These are phyloP conservation scores for Clupea harengus DNA, from an alignment of 2,113 vertebrate genomes.

Conservation along the genomic window DNA sequence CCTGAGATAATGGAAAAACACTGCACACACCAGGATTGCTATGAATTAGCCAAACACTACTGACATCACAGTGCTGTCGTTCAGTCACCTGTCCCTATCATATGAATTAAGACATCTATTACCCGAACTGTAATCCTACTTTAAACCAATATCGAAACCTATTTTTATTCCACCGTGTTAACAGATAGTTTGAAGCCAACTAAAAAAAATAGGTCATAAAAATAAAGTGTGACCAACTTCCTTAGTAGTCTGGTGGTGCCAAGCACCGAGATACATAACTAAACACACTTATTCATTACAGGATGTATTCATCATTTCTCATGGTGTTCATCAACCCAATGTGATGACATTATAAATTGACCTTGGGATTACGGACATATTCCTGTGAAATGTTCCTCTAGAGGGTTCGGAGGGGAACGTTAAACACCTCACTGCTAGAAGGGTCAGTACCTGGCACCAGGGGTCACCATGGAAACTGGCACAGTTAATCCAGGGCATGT, in stretches of 20 bases:
- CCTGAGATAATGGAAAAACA: neutral
- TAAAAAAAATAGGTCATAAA: neutral
- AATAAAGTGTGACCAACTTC: neutral
- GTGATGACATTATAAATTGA: slow-evolving; percentile 1
- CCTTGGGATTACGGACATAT: slow-evolving; percentile 3
- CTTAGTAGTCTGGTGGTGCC: neutral
- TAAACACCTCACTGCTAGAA: neutral
- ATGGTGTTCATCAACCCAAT: neutral
- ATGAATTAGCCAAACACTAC: neutral
- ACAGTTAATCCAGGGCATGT: neutral
- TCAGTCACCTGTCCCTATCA: neutral
- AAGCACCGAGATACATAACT: neutral
- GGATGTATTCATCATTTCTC: neutral
- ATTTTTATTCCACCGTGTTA: too few species aligned
- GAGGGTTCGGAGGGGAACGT: neutral
- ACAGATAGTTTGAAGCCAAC: neutral
- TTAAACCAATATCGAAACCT: too few species aligned
- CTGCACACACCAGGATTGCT: neutral
- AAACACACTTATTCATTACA: neutral
- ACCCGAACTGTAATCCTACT: too few species aligned
- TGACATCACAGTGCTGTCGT: neutral
- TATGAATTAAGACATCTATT: too few species aligned
- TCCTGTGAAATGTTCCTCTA: neutral
- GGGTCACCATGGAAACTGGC: slow-evolving; percentile 15
- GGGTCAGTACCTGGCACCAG: slow-evolving; percentile 1